phyloP scores from a whole-genome alignment of 30 jellyfish, hydroid and myxozoan genomes.

The Sanderia malayensis region DNA sequence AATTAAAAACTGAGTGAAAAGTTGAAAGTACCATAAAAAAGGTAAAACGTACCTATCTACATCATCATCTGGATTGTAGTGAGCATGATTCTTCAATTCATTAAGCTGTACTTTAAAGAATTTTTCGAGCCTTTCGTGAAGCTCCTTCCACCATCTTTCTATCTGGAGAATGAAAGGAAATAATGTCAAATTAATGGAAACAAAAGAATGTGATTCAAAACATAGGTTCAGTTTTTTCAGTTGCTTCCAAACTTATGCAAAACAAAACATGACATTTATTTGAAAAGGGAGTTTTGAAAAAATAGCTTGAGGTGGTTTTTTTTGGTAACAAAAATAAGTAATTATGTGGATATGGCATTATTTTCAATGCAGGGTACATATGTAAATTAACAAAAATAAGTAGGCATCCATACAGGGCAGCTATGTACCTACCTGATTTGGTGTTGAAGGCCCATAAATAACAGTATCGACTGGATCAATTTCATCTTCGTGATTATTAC shows the following conservation, averaged over 20 bases:
- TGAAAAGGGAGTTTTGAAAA: no score
- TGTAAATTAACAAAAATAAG: not conserved
- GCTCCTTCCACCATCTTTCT: slow-evolving; percentile 29
- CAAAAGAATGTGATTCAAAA: no score
- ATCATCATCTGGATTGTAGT: slow-evolving; percentile 2
- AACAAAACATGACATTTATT: no score
- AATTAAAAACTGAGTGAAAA: not conserved
- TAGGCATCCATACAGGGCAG: not conserved
- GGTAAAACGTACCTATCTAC: slow-evolving; percentile 5
- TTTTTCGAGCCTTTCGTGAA: slow-evolving; percentile 16
- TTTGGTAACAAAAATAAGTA: no score
- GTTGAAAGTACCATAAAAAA: slow-evolving; percentile 1
- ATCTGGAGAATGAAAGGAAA: not conserved
- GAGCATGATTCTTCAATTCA: not conserved
- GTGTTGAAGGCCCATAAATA: slow-evolving; percentile 28
- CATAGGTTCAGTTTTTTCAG: no score
- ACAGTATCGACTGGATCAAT: slow-evolving; percentile 19
- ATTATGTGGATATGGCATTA: no score
- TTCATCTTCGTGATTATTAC: not conserved
- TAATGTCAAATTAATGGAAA: not conserved
- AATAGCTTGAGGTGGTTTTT: no score
- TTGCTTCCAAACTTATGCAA: no score
- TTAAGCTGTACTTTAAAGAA: not conserved
- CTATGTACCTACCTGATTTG: no score
- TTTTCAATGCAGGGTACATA: not conserved